Conservation (phyloP, 2,797 vertebrate genomes). For the Poecilia gillii region DNA sequence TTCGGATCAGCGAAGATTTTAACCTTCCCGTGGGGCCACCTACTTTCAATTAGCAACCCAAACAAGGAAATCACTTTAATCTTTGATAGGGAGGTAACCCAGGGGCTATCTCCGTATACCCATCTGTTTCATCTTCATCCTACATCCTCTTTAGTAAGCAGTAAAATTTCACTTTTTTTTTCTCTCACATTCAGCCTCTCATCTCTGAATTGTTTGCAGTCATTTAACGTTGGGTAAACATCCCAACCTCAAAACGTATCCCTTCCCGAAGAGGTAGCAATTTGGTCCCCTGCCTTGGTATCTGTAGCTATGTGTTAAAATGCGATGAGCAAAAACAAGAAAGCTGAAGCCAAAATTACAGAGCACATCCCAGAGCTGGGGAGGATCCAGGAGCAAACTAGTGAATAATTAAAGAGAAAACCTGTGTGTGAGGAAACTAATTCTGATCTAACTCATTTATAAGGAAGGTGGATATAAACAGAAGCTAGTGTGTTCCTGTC, state of each 20-base stretch:
- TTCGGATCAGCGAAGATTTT: conserved; percentile 71
- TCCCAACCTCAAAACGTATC: conserved; percentile 55
- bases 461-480: conserved; percentile 12
- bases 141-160: conserved; percentile 20
- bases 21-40: conserved; percentile 74
- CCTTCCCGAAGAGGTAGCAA: conserved; percentile 50
- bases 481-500: conserved; percentile 7
- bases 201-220: conserved; percentile 41
- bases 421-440: conserved; percentile 37
- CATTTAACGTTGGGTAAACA: conserved; percentile 51
- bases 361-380: conserved; percentile 45
- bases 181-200: conserved; percentile 13
- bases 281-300: conserved; percentile 50
- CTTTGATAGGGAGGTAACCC: conserved; percentile 67
- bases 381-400: conserved; percentile 48
- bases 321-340: conserved; percentile 66
- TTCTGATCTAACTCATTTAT: conserved; percentile 47
- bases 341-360: conserved; percentile 62
- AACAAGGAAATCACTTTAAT: conserved; percentile 76
- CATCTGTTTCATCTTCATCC: conserved; percentile 72
- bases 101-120: conserved; percentile 58
- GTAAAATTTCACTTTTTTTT: conserved; percentile 10
- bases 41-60: conserved; percentile 80
- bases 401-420: conserved; percentile 64
- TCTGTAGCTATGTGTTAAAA: conserved; percentile 52